Evolutionary conservation across 2,113 vertebrate species (phyloP).

Genomic region (Siniperca chuatsi): DNA sequence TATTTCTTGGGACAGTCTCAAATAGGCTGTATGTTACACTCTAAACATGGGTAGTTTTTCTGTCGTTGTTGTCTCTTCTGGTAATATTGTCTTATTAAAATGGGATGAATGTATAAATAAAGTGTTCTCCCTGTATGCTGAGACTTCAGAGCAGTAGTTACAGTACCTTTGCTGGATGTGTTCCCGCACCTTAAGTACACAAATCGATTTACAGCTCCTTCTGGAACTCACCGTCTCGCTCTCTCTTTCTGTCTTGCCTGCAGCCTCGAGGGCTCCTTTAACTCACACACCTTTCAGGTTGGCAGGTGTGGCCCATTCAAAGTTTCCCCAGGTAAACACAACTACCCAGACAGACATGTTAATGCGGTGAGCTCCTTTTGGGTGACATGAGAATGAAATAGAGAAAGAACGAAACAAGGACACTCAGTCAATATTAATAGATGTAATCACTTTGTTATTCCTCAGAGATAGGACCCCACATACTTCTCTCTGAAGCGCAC

Average conservation of each 20-base stretch:
- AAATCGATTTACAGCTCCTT: background rate
- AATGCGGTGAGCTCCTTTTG: constrained; percentile 17
- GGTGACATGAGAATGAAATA: constrained; percentile 8
- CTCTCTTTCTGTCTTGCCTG: background rate
- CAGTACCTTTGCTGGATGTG: background rate
- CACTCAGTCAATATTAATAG: constrained; percentile 42
- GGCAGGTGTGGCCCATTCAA: constrained; percentile 32
- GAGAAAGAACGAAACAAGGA: constrained; percentile 28
- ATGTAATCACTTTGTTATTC: constrained; percentile 35
- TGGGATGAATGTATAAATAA: background rate
- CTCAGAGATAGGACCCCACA: background rate
- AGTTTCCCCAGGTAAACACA: background rate
- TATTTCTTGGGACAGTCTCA: background rate
- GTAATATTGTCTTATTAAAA: background rate
- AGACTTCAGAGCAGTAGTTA: background rate
- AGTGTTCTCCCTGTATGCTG: background rate
- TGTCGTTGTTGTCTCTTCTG: background rate
- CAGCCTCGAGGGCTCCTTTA: constrained; percentile 11
- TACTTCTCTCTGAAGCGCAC: background rate
- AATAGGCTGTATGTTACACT: too few species aligned
- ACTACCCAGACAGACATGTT: constrained; percentile 11
- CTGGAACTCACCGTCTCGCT: background rate
- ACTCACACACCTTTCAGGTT: background rate
- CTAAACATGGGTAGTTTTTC: too few species aligned
- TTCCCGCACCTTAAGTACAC: background rate